These are phyloP conservation scores for Drosophila neotestacea DNA, from an alignment of 2,888 invertebrate genomes.

Conservation along the genomic window DNA sequence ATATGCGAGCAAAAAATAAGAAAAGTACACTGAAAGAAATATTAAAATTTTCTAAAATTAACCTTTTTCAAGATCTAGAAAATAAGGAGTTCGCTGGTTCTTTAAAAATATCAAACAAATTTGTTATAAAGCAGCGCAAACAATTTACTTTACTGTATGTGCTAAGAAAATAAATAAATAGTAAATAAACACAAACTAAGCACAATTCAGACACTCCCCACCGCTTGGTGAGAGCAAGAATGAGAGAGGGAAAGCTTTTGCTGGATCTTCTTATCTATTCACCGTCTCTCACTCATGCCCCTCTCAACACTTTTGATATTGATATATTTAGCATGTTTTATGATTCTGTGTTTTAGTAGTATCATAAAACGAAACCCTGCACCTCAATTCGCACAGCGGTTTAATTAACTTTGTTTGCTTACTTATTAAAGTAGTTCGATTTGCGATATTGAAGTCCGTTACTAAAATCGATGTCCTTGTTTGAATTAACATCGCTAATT, in stretches of 20 bases:
- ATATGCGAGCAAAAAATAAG: too few relatives aligned
- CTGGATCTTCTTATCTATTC: constrained; percentile 3
- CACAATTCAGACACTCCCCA: too few relatives aligned
- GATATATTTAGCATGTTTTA: constrained; percentile 4
- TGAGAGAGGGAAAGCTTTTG: constrained; percentile 3
- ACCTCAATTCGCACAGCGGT: constrained; percentile 2
- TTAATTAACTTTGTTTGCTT: constrained; percentile 1
- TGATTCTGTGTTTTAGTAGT: not conserved
- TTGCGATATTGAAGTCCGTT: not conserved
- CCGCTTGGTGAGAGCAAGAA: not conserved
- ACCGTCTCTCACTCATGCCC: not conserved
- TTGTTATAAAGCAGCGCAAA: too few relatives aligned
- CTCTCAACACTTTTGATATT: not conserved
- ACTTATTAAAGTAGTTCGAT: not conserved
- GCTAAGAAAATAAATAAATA: too few relatives aligned
- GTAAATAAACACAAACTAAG: too few relatives aligned
- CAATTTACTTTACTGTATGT: too few relatives aligned
- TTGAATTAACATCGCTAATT: not conserved
- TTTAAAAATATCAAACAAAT: too few relatives aligned
- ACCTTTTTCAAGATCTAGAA: too few relatives aligned
- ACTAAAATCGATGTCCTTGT: not conserved
- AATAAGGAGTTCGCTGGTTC: too few relatives aligned
- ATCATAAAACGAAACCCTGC: not conserved
- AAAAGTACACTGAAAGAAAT: too few relatives aligned
- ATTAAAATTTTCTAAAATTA: too few relatives aligned